Evolutionary conservation across 2,888 invertebrate genomes (phyloP).

Genomic region (Hoplodrina blanda): DNA sequence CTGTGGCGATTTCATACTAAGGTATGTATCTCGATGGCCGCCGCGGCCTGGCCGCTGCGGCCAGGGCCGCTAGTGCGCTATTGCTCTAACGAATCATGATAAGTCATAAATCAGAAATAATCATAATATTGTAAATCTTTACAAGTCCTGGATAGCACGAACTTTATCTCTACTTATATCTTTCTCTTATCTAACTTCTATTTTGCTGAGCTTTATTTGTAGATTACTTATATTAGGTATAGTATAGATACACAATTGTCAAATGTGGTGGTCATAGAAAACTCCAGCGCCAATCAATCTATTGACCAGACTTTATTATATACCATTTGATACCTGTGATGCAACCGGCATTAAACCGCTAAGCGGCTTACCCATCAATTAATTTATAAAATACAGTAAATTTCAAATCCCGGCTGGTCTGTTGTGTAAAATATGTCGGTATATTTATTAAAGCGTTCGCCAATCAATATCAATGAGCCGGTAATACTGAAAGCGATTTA

Average conservation of each 20-base stretch:
- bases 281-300: background rate
- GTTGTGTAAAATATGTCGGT: conserved; percentile 36
- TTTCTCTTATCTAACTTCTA: too few relatives aligned
- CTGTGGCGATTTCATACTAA: too few relatives aligned
- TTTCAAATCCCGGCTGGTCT: conserved; percentile 45
- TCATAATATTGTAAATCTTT: too few relatives aligned
- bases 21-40: too few relatives aligned
- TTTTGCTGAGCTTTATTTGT: too few relatives aligned
- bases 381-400: conserved; percentile 34
- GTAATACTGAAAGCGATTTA: conserved; percentile 50
- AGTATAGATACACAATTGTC: background rate
- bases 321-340: conserved; percentile 11
- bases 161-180: too few relatives aligned
- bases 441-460: conserved; percentile 42
- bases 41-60: too few relatives aligned
- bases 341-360: conserved; percentile 21
- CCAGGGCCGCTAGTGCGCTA: too few relatives aligned
- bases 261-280: background rate
- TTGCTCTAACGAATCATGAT: too few relatives aligned
- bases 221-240: background rate
- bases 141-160: too few relatives aligned
- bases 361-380: conserved; percentile 40
- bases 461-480: conserved; percentile 52
- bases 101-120: too few relatives aligned
- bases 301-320: conserved; percentile 4